Percentiles rank a stretch among this genome's conserved stretches.
phyloP scores from a whole-genome alignment of 2,797 vertebrate genomes.

The Kryptopterus vitreolus region DNA sequence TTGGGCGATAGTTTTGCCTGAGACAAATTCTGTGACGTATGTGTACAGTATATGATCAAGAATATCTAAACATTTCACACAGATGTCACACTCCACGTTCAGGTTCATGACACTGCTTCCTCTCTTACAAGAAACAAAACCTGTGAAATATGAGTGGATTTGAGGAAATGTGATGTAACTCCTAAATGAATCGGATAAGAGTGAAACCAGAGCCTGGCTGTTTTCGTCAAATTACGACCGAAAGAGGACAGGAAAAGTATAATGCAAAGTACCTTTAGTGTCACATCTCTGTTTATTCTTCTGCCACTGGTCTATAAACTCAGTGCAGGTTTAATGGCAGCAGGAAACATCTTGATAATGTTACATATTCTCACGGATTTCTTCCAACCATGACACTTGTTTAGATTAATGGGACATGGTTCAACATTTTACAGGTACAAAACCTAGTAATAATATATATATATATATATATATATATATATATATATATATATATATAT shows the following conservation, averaged over 20 bases:
- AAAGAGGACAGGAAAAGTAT: constrained; percentile 69
- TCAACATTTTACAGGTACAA: constrained; percentile 22
- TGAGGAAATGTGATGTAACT: constrained; percentile 62
- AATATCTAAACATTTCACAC: constrained; percentile 67
- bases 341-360: constrained; percentile 55
- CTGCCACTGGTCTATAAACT: constrained; percentile 70
- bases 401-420: constrained; percentile 21
- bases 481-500: too few species aligned
- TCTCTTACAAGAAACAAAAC: constrained; percentile 43
- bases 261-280: constrained; percentile 64
- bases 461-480: too few species aligned
- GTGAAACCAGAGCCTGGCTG: constrained; percentile 54
- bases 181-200: constrained; percentile 58
- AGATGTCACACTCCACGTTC: constrained; percentile 43
- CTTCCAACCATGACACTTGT: constrained; percentile 25
- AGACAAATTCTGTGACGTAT: constrained; percentile 5
- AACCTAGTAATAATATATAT: too few species aligned
- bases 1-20: background rate
- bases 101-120: constrained; percentile 49
- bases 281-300: constrained; percentile 70
- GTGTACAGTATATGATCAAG: constrained; percentile 58
- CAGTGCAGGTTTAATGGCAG: constrained; percentile 45
- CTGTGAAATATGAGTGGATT: constrained; percentile 62
- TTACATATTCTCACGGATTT: constrained; percentile 44
- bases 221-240: constrained; percentile 61